A percentile compares a stretch with the other conserved stretches of the same genome.
These are phyloP conservation scores for Notamacropus eugenii DNA, from an alignment of 2,797 vertebrate species.

Conservation along the genomic window DNA sequence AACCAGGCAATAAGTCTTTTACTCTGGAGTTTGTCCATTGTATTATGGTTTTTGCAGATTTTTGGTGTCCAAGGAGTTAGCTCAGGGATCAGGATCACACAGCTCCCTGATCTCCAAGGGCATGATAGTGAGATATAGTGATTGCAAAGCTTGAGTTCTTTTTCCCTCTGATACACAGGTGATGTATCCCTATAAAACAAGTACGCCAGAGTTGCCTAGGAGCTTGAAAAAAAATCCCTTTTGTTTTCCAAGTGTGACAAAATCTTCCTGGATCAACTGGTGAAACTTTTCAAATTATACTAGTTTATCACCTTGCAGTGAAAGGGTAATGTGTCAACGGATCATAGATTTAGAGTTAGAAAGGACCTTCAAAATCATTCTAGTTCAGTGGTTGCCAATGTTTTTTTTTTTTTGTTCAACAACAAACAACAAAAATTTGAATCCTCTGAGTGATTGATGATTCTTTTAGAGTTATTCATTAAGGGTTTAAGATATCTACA, in stretches of 20 bases:
- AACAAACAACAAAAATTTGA: neutral
- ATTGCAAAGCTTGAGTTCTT: neutral
- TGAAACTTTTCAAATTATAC: neutral
- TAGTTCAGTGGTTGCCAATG: neutral
- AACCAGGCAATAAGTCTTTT: neutral
- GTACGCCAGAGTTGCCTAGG: neutral
- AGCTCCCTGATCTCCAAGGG: neutral
- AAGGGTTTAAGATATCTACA: neutral
- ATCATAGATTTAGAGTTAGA: neutral
- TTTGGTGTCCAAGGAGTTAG: neutral
- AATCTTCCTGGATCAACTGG: neutral
- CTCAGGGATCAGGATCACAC: neutral
- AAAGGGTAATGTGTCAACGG: neutral
- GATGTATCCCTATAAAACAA: neutral
- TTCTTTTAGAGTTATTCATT: neutral
- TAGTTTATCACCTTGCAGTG: neutral
- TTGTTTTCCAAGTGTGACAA: neutral
- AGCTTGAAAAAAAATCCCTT: neutral
- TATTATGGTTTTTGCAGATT: neutral
- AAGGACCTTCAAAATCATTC: neutral
- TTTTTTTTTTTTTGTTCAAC: neutral
- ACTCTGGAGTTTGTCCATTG: neutral
- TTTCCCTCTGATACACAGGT: neutral
- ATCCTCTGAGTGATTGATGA: neutral
- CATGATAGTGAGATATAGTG: neutral